phyloP scores from a whole-genome alignment of 2,888 invertebrate species.

The Petrolisthes manimaculis region DNA sequence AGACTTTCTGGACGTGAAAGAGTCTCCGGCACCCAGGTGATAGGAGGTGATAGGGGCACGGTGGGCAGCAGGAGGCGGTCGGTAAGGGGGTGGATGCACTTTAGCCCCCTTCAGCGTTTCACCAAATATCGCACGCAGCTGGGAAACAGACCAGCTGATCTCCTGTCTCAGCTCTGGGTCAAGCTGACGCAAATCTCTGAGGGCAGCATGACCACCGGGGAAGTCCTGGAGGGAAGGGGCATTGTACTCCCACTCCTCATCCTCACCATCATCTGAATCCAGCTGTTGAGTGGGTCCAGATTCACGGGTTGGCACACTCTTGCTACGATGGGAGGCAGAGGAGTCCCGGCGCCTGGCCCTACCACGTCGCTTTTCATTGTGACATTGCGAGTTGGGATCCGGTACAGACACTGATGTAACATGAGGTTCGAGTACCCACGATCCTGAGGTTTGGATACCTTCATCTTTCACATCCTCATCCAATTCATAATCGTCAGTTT shows the following conservation, averaged over 20 bases:
- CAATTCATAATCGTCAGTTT: conserved; percentile 64
- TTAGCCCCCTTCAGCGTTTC: conserved; percentile 61
- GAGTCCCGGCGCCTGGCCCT: conserved; percentile 68
- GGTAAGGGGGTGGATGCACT: conserved; percentile 64
- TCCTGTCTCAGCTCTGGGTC: conserved; percentile 67
- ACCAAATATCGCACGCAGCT: conserved; percentile 68
- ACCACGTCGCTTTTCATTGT: conserved; percentile 67
- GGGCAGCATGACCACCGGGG: conserved; percentile 38
- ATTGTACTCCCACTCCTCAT: conserved; percentile 48
- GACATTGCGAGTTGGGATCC: conserved; percentile 47
- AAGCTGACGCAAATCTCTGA: conserved; percentile 49
- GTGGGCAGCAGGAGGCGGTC: conserved; percentile 59
- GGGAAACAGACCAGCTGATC: conserved; percentile 69
- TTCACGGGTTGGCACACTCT: conserved; percentile 65
- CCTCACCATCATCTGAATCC: conserved; percentile 64
- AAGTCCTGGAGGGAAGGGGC: conserved; percentile 49
- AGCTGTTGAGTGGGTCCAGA: conserved; percentile 66
- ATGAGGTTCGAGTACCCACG: conserved; percentile 57
- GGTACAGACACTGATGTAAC: conserved; percentile 64
- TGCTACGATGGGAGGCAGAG: conserved; percentile 67
- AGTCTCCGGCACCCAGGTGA: conserved; percentile 62
- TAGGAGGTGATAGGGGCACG: conserved; percentile 64
- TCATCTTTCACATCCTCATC: conserved; percentile 64
- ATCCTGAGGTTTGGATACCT: conserved; percentile 65
- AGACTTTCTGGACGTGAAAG: conserved; percentile 56